Percentiles rank a stretch among this genome's conserved stretches.
phyloP scores from a whole-genome alignment of 2,113 vertebrate genomes.

The Acanthochromis polyacanthus region DNA sequence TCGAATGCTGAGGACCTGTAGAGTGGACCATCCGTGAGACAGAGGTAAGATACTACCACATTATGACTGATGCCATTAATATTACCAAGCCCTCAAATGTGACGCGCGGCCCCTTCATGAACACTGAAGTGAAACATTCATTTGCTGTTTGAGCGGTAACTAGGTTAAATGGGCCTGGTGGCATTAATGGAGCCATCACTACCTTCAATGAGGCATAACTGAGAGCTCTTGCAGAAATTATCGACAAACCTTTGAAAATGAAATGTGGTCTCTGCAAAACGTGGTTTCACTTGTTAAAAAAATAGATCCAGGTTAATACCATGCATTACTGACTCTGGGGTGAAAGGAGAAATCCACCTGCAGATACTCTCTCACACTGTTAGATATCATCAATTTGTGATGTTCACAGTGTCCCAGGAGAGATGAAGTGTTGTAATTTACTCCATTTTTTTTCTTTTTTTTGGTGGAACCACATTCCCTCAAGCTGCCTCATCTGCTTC shows the following conservation, averaged over 20 bases:
- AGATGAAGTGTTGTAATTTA: slow-evolving; percentile 47
- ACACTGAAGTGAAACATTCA: slow-evolving; percentile 64
- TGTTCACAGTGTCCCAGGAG: slow-evolving; percentile 36
- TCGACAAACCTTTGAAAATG: slow-evolving; percentile 45
- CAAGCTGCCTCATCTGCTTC: slow-evolving; percentile 26
- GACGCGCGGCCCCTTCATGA: slow-evolving; percentile 30
- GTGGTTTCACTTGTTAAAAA: slow-evolving; percentile 32
- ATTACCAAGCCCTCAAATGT: slow-evolving; percentile 38
- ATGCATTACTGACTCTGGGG: slow-evolving; percentile 36
- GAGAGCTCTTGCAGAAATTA: slow-evolving; percentile 69
- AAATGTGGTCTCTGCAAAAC: slow-evolving; percentile 42
- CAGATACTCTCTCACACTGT: slow-evolving; percentile 30
- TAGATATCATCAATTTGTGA: slow-evolving; percentile 32
- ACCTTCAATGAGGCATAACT: slow-evolving; percentile 58
- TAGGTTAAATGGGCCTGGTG: slow-evolving; percentile 66
- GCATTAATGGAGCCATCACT: slow-evolving; percentile 73
- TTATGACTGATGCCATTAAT: slow-evolving; percentile 54
- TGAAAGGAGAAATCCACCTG: slow-evolving; percentile 41
- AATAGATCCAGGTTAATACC: slow-evolving; percentile 40
- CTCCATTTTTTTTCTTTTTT: not conserved
- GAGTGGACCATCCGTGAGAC: slow-evolving; percentile 37
- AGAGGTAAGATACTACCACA: slow-evolving; percentile 30
- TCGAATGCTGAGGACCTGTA: slow-evolving; percentile 2
- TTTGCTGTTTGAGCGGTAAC: slow-evolving; percentile 70
- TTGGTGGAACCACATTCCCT: slow-evolving; percentile 1